Evolutionary conservation across 2,113 vertebrate species (phyloP), one percentile per base, ranked within the genome.

Genomic region (Shinisaurus crocodilurus): DNA sequence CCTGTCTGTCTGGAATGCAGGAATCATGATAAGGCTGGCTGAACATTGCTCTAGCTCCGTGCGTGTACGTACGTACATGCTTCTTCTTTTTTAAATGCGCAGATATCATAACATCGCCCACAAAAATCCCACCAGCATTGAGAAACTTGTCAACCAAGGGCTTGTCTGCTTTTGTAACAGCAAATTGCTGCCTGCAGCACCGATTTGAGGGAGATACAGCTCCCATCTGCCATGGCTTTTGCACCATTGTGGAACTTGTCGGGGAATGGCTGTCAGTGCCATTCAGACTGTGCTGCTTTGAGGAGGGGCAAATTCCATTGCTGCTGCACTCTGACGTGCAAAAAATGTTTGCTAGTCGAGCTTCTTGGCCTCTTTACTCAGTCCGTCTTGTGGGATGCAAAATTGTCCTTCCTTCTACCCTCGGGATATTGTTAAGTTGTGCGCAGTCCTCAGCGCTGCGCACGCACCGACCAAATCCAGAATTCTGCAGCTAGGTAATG

Each of bases 1-100:
- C 83, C 89, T 90, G 89, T 80, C 74, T 69, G 82, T 70, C 89
- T 90, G 82, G 89, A 48, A 80, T 54, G 57, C 88, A 79, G 63
- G 82, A 37, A 50, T 90, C 72, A 7, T 45, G 80, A 83, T 70
- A 90, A 90, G 83, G 48, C 83, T 79, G 27, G 74, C 5, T 90
- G 84, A 86, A 80, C 75, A 69, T 69, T 79, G 54, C 32, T 27
- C 43, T 40, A 67, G 29, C 15, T 13, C 5, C 75, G 5, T n/a
- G 25, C 10, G 63, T 69, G 15, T 48, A 20, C 34, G 8, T n/a
- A 29, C 15, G 15, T 48, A 80, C 45, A 27, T 65, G 16, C 16
- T 37, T 29, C 40, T 67, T 34, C 37, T 85, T 48, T 74, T 69
- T 70, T 54, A 80, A 80, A 80, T 9, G 34, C n/a, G 69, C 37